Base-by-base conservation (phyloP, 2,888 invertebrate genomes). In the Callyntrura sp. region DNA sequence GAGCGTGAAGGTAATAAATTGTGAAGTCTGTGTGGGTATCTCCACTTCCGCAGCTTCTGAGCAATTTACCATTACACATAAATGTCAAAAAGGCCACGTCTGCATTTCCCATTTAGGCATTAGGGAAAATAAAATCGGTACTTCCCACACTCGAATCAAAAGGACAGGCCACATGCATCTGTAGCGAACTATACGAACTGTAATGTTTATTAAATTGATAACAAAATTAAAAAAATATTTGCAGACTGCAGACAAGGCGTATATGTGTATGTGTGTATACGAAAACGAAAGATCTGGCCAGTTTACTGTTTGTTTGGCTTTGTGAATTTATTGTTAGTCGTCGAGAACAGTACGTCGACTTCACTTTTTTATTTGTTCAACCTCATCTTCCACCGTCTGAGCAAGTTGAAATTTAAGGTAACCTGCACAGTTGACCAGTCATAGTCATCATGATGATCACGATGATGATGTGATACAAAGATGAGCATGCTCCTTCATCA, bases 1-100 rank as follows among this genome's bases (percentile, higher is more conserved):
- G 48, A 48, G 62, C 48, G 62, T 60, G 79, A 79, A 12, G 14
- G 17, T 25, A 48, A 68, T 84, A 84, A 84, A 70, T 65, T 62
- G 82, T 48, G 11, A 28, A 65, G 28, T 25, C 17, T 83, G 82
- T 82, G 88, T 84, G 76, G 76, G 84, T 76, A 76, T 55, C 43
- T 43, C 55, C 65, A 88, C 88, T 88, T 88, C 88, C 88, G 88
- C 45, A 84, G 88, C 83, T 76, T 76, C 83, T 88, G 76, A 78
- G 83, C 62, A 73, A 35, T 48, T 88, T 73, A 88, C 82, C 60
- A 78, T 55, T 48, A 51, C 83, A 20, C 83, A 88, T 88, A 78
- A 88, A 83, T 84, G 88, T 84, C 84, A 88, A 83, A 43, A 84
- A 76, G 83, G 65, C 78, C 68, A 84, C 65, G 73, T 82, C 82